Conservation (phyloP, 1,140 invertebrate species). For the Paraescarpia echinospica region DNA sequence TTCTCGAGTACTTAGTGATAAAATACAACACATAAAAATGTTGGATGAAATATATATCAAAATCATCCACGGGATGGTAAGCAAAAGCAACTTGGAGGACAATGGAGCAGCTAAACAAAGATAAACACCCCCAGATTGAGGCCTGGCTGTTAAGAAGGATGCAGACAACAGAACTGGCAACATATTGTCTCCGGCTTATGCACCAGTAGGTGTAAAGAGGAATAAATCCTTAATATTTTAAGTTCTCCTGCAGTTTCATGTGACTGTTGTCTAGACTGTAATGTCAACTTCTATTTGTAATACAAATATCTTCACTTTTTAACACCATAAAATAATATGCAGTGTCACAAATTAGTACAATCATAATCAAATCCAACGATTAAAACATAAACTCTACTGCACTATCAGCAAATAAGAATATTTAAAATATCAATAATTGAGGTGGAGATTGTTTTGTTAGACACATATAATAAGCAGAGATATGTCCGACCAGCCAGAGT, state of each 20-base stretch:
- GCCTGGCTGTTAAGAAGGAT: not conserved
- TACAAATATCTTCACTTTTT: not conserved
- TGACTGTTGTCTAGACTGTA: not conserved
- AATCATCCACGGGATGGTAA: no score
- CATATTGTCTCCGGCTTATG: not conserved
- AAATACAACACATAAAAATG: not conserved
- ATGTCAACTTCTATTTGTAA: not conserved
- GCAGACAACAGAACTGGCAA: not conserved
- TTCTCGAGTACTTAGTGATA: not conserved
- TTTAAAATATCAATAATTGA: not conserved
- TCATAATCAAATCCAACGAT: not conserved
- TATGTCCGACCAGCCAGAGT: not conserved
- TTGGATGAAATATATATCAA: not conserved
- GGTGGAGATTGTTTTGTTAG: not conserved
- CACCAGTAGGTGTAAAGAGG: not conserved
- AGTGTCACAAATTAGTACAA: not conserved
- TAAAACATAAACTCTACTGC: not conserved
- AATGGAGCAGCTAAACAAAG: not conserved
- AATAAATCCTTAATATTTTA: not conserved
- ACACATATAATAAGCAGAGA: not conserved
- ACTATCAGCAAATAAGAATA: no score
- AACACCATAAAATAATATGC: not conserved
- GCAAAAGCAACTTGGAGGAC: not conserved
- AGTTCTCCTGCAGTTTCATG: not conserved
- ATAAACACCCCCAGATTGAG: not conserved